Evolutionary conservation across 1,140 invertebrate species (phyloP).

Genomic region (Drusus annulatus): DNA sequence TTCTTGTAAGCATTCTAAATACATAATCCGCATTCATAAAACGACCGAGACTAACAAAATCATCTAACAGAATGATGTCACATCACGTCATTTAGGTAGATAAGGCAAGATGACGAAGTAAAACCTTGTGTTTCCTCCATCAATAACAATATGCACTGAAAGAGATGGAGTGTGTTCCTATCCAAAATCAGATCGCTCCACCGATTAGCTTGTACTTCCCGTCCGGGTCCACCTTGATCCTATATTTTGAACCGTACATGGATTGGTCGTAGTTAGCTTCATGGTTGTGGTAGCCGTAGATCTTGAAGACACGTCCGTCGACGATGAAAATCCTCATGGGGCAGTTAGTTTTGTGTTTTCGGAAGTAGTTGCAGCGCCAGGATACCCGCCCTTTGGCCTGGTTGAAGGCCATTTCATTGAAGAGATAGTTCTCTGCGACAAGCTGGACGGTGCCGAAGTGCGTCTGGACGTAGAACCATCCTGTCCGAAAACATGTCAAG

Average conservation of each 20-base stretch:
- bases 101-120: too few relatives aligned
- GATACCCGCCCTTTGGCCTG: slow-evolving; percentile 20
- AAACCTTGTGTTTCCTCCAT: too few relatives aligned
- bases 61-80: too few relatives aligned
- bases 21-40: too few relatives aligned
- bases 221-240: slow-evolving; percentile 3
- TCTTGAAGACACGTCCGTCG: slow-evolving; percentile 9
- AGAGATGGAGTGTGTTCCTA: too few relatives aligned
- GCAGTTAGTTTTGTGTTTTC: slow-evolving; percentile 30
- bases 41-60: too few relatives aligned
- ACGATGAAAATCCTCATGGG: slow-evolving; percentile 37
- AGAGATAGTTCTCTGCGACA: slow-evolving; percentile 39
- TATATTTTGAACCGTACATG: not conserved
- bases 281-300: slow-evolving; percentile 43
- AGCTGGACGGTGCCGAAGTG: slow-evolving; percentile 25
- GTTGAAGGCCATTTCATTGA: slow-evolving; percentile 39
- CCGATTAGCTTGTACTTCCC: slow-evolving; percentile 26
- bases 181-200: not conserved
- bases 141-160: too few relatives aligned
- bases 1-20: too few relatives aligned
- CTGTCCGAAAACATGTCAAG: not conserved
- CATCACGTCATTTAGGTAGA: too few relatives aligned
- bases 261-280: slow-evolving; percentile 6
- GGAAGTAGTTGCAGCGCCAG: slow-evolving; percentile 44
- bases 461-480: slow-evolving; percentile 41